These are phyloP conservation scores for Toxotes jaculatrix DNA, from an alignment of 2,113 vertebrate species.

Conservation along the genomic window DNA sequence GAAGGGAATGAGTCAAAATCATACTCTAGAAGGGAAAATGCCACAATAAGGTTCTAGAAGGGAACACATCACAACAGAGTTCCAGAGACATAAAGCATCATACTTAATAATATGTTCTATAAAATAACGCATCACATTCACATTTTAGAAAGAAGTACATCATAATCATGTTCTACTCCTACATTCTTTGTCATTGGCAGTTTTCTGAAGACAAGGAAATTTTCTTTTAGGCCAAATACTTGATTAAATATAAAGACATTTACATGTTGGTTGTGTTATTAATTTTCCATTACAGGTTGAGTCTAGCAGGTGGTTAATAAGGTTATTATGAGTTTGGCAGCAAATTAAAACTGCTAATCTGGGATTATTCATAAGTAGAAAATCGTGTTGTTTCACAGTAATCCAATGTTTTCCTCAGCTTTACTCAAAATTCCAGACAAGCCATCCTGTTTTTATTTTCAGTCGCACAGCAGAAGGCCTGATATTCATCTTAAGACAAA, in stretches of 20 bases:
- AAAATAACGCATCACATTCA: too few relatives aligned
- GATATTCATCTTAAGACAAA: conserved; percentile 16
- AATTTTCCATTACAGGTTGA: conserved; percentile 4
- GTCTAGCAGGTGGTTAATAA: conserved; percentile 9
- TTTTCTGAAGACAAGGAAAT: too few relatives aligned
- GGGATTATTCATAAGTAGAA: conserved; percentile 20
- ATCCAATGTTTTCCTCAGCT: background rate
- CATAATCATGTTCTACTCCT: background rate
- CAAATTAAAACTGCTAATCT: conserved; percentile 10
- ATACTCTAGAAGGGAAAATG: too few relatives aligned
- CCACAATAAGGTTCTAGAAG: too few relatives aligned
- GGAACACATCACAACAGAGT: too few relatives aligned
- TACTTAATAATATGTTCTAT: too few relatives aligned
- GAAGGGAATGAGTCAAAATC: too few relatives aligned
- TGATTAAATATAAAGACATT: background rate
- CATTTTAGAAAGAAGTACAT: background rate
- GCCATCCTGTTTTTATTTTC: background rate
- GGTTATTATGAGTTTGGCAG: conserved; percentile 7
- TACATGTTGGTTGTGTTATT: background rate
- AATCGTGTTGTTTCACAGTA: conserved; percentile 11
- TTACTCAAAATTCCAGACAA: background rate
- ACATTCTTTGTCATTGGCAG: too few relatives aligned
- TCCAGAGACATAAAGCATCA: too few relatives aligned
- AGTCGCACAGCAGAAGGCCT: background rate
- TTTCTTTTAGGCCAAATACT: background rate